Conservation (phyloP, 2,888 invertebrate species). For the Heliconius cydno region DNA sequence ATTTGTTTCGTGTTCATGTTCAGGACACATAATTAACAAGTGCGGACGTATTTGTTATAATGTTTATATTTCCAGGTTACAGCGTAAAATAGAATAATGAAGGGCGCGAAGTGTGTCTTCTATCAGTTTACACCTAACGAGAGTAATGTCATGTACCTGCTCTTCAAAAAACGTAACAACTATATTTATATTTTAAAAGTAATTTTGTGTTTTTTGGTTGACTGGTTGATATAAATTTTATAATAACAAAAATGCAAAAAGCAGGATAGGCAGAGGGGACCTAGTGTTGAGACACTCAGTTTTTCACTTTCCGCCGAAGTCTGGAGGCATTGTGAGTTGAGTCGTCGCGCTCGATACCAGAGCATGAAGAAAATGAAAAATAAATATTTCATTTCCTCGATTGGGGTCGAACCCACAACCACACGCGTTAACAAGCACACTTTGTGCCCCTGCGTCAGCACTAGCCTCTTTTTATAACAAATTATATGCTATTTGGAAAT, state of each 20-base stretch:
- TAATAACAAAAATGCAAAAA: neutral
- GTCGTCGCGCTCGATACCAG: too few relatives aligned
- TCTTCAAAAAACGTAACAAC: constrained; percentile 60
- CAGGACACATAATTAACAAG: constrained; percentile 47
- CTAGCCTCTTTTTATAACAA: too few relatives aligned
- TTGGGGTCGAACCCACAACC: too few relatives aligned
- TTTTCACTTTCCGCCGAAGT: too few relatives aligned
- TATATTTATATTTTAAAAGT: constrained; percentile 33
- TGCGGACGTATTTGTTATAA: constrained; percentile 56
- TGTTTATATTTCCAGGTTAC: constrained; percentile 59
- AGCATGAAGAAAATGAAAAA: too few relatives aligned
- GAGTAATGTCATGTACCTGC: constrained; percentile 72
- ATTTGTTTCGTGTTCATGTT: constrained; percentile 38
- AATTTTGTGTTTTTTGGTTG: neutral
- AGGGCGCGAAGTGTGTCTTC: constrained; percentile 68
- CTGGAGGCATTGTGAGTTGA: too few relatives aligned
- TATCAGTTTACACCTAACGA: constrained; percentile 75
- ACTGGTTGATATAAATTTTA: neutral
- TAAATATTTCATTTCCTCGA: too few relatives aligned
- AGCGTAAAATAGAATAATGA: constrained; percentile 72
- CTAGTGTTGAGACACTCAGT: too few relatives aligned
- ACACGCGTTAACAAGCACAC: too few relatives aligned
- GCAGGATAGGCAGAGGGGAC: too few relatives aligned
- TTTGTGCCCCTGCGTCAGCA: too few relatives aligned
- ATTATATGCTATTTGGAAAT: neutral